Percentiles rank a stretch among this genome's conserved stretches.
phyloP scores from a whole-genome alignment of 2,888 invertebrate genomes.

The Scaptomyza polygonia region DNA sequence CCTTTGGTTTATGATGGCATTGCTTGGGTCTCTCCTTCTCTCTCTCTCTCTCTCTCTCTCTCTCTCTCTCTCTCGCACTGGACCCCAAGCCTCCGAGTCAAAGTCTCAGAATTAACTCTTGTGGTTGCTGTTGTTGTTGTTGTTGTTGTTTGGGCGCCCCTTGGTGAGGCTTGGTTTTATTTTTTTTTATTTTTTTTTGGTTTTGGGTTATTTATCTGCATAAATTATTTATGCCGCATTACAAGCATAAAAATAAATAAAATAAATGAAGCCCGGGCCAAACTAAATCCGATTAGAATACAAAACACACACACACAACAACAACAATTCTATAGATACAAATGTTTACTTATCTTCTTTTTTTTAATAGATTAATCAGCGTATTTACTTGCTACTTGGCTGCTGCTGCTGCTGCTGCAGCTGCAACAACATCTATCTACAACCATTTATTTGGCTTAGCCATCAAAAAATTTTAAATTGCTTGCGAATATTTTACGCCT shows the following conservation, averaged over 20 bases:
- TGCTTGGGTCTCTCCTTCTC: slow-evolving; percentile 33
- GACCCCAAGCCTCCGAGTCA: too few species aligned
- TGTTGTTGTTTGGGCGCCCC: slow-evolving; percentile 47
- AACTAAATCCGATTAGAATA: slow-evolving; percentile 79
- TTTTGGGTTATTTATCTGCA: slow-evolving; percentile 79
- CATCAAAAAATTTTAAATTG: slow-evolving; percentile 57
- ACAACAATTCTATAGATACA: slow-evolving; percentile 11
- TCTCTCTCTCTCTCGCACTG: background rate
- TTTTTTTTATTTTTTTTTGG: slow-evolving; percentile 30
- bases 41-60: background rate
- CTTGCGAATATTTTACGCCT: slow-evolving; percentile 15
- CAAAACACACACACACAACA: slow-evolving; percentile 30
- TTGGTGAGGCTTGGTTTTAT: slow-evolving; percentile 42
- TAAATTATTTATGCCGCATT: slow-evolving; percentile 83
- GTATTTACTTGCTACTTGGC: slow-evolving; percentile 47
- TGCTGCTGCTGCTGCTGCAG: slow-evolving; percentile 40
- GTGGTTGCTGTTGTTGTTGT: background rate
- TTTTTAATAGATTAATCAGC: slow-evolving; percentile 79
- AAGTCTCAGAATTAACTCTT: background rate
- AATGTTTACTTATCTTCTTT: slow-evolving; percentile 59
- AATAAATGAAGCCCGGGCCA: slow-evolving; percentile 74
- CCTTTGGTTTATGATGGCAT: slow-evolving; percentile 66
- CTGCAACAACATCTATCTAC: slow-evolving; percentile 46
- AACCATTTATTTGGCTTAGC: slow-evolving; percentile 69
- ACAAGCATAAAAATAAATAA: slow-evolving; percentile 81